Evolutionary conservation across 2,888 invertebrate genomes (phyloP).

Genomic region (Ichneumon xanthorius): DNA sequence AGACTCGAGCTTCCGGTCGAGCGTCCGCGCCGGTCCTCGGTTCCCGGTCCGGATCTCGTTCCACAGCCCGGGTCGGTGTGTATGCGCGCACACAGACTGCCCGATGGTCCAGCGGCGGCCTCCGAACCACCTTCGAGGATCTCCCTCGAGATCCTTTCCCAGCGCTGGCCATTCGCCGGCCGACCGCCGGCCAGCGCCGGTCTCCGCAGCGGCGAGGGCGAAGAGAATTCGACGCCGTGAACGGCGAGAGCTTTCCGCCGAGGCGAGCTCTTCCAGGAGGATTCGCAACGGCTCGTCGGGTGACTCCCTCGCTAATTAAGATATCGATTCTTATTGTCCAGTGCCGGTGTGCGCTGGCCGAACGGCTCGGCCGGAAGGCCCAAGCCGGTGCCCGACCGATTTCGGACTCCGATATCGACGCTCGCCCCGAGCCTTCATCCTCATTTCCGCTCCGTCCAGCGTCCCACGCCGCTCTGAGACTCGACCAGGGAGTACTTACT

Average conservation of each 20-base stretch:
- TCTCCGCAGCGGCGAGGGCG: slow-evolving; percentile 33
- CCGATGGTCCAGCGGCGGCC: slow-evolving; percentile 33
- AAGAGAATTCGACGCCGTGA: slow-evolving; percentile 37
- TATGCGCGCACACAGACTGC: background rate
- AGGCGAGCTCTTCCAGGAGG: slow-evolving; percentile 17
- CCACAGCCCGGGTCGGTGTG: slow-evolving; percentile 63
- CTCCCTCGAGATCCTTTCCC: slow-evolving; percentile 65
- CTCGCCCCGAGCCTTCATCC: slow-evolving; percentile 60
- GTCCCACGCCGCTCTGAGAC: slow-evolving; percentile 62
- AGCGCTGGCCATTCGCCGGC: slow-evolving; percentile 56
- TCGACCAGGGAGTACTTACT: slow-evolving; percentile 19
- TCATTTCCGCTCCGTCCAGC: slow-evolving; percentile 71
- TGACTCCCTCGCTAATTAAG: slow-evolving; percentile 83
- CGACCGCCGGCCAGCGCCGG: slow-evolving; percentile 14
- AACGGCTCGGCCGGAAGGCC: slow-evolving; percentile 78
- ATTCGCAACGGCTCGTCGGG: slow-evolving; percentile 65
- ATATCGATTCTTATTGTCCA: slow-evolving; percentile 84
- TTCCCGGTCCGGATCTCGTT: slow-evolving; percentile 79
- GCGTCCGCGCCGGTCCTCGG: slow-evolving; percentile 79
- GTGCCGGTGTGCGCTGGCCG: slow-evolving; percentile 53
- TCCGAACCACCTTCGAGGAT: slow-evolving; percentile 61
- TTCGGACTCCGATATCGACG: slow-evolving; percentile 66
- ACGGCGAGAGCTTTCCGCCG: slow-evolving; percentile 35
- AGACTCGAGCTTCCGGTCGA: slow-evolving; percentile 85
- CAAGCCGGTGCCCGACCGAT: slow-evolving; percentile 66